phyloP scores from a whole-genome alignment of 2,113 vertebrate species.

The Oncorhynchus kisutch region DNA sequence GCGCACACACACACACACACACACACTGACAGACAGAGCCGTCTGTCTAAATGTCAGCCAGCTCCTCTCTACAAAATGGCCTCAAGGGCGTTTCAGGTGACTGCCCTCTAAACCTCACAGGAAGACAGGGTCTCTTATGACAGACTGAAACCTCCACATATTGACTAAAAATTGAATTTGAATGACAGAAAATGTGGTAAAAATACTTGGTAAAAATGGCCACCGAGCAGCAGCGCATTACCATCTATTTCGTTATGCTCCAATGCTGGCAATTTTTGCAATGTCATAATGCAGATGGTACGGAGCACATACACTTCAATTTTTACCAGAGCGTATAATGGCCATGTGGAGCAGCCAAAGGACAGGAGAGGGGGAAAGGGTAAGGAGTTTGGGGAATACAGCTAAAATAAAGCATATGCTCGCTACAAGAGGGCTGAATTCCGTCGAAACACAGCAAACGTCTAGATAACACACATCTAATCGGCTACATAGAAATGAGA shows the following conservation, averaged over 20 bases:
- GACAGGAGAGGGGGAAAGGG: constrained; percentile 5
- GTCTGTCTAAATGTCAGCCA: constrained; percentile 48
- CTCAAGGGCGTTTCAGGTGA: constrained; percentile 24
- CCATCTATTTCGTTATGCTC: neutral
- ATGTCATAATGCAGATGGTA: constrained; percentile 1
- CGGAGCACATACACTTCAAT: neutral
- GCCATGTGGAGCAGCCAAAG: neutral
- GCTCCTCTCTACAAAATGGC: constrained; percentile 31
- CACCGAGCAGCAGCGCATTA: too few relatives aligned
- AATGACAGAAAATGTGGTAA: constrained; percentile 1
- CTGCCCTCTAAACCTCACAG: constrained; percentile 18
- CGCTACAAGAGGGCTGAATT: constrained; percentile 12
- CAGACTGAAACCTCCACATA: neutral
- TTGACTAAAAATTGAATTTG: neutral
- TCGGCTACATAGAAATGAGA: constrained; percentile 39
- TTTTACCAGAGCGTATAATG: neutral
- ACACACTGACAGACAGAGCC: constrained; percentile 31
- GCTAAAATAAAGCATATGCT: neutral
- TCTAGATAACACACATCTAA: constrained; percentile 39
- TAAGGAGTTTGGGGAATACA: constrained; percentile 20
- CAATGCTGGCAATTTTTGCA: constrained; percentile 7
- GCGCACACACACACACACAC: constrained; percentile 7
- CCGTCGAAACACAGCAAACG: constrained; percentile 33
- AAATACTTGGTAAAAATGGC: neutral
- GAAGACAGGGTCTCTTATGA: neutral